A percentile compares a stretch with the other conserved stretches of the same genome.
Conservation (phyloP, 2,888 invertebrate species). For the Harpalus rufipes region DNA sequence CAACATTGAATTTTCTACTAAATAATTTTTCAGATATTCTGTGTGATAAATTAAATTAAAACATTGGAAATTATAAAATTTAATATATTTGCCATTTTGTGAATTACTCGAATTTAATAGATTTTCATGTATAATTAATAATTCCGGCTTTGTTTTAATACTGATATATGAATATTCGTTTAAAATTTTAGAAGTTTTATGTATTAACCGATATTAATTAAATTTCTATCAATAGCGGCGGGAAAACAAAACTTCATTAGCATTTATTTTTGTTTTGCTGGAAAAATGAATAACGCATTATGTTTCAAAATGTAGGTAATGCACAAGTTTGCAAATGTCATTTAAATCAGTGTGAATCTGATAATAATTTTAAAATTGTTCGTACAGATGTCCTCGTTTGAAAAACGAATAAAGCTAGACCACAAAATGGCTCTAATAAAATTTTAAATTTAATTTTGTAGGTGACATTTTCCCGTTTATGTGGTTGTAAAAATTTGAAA, state of each 20-base stretch:
- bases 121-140: constrained; percentile 18
- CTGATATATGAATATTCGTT: not conserved
- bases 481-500: constrained; percentile 41
- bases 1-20: not conserved
- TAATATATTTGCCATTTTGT: not conserved
- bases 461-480: constrained; percentile 31
- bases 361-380: constrained; percentile 21
- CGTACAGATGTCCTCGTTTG: constrained; percentile 1
- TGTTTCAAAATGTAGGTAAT: not conserved
- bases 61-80: not conserved
- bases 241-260: constrained; percentile 6
- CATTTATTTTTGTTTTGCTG: not conserved
- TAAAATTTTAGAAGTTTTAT: not conserved
- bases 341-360: constrained; percentile 11
- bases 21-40: not conserved
- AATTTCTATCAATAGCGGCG: not conserved
- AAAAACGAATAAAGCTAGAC: constrained; percentile 8
- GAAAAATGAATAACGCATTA: constrained; percentile 17
- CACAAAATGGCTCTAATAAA: constrained; percentile 43
- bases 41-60: constrained; percentile 1
- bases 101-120: not conserved
- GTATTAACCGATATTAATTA: constrained; percentile 7
- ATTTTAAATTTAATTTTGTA: constrained; percentile 52
- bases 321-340: constrained; percentile 11
- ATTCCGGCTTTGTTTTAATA: constrained; percentile 2